Evolutionary conservation across 2,888 invertebrate genomes (phyloP), one percentile per base, ranked within the genome.

Genomic region (Mesorhabditis belari): DNA sequence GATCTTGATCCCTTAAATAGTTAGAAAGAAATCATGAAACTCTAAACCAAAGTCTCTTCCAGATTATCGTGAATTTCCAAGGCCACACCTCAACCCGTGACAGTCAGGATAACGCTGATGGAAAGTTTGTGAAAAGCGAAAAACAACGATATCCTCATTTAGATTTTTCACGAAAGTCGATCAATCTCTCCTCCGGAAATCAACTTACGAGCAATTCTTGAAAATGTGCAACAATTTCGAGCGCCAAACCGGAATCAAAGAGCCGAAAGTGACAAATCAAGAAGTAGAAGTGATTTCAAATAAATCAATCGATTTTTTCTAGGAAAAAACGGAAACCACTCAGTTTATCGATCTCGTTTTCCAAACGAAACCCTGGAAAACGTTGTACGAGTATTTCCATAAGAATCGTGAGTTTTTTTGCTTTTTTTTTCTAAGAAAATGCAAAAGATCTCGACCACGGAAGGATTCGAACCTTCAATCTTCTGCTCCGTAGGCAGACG

Each of bases 201-300:
- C 75, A 5, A 90, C 91, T 2, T 87, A 92, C 64, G 86, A 88
- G 68, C 88, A 87, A 76, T 85, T 92, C 71, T 81, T 87, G 52
- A 83, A 85, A 5, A 85, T 94, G 51, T 87, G 89, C 81, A 89
- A 94, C 81, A 93, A 94, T 82, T 94, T 92, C 81, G 87, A 90
- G 77, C 83, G 88, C 62, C 87, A 89, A 70, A 75, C 77, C 0
- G 80, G 80, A 53, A 66, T 35, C 68, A 77, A 58, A 5, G 80
- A 80, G 61, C 67, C 67, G 25, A 58, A 66, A 21, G 75, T 74
- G 6, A 64, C 65, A 21, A 61, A 62, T 23, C 55, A 53, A 5
- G 70, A 90, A 26, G 90, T 91, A 82, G 86, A 86, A 61, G 4
- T 12, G 4, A 17, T 29, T 26, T 55, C 53, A 5, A 9, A n/a